Conservation (phyloP, 2,888 invertebrate species). For the Ecliptopera silaceata region DNA sequence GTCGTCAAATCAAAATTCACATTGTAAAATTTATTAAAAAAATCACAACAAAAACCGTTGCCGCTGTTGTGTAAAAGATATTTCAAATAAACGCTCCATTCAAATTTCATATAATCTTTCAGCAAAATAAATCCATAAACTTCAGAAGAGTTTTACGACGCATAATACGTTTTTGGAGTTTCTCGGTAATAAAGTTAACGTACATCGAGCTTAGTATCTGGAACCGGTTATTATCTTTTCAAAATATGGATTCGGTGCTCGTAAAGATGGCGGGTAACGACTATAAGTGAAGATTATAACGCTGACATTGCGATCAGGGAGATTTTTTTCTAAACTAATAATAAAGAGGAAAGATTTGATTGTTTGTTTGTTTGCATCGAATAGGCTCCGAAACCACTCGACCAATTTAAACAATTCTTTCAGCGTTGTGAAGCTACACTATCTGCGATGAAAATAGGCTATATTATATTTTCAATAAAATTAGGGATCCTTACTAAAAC, state of each 20-base stretch:
- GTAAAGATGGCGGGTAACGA: constrained; percentile 49
- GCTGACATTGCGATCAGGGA: constrained; percentile 11
- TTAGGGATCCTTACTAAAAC: no score
- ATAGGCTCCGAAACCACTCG: no score
- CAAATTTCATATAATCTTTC: constrained; percentile 24
- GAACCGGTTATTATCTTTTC: constrained; percentile 51
- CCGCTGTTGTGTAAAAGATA: background rate
- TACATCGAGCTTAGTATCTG: constrained; percentile 47
- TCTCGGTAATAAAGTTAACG: constrained; percentile 47
- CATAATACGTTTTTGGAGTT: constrained; percentile 39
- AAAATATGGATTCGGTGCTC: constrained; percentile 56
- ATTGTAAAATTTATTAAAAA: no score
- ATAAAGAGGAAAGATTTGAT: no score
- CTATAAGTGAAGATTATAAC: constrained; percentile 26
- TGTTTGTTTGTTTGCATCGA: no score
- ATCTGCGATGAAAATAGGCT: no score
- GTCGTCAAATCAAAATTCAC: no score
- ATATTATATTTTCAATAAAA: no score
- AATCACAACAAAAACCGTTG: no score
- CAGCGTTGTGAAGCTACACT: no score
- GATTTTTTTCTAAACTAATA: background rate
- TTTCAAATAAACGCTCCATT: constrained; percentile 1
- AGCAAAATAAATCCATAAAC: constrained; percentile 42
- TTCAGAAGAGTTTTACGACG: constrained; percentile 45
- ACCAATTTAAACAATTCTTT: no score